Base-by-base conservation (phyloP, 2,113 vertebrate genomes). In the Leptobrachium ailaonicum region DNA sequence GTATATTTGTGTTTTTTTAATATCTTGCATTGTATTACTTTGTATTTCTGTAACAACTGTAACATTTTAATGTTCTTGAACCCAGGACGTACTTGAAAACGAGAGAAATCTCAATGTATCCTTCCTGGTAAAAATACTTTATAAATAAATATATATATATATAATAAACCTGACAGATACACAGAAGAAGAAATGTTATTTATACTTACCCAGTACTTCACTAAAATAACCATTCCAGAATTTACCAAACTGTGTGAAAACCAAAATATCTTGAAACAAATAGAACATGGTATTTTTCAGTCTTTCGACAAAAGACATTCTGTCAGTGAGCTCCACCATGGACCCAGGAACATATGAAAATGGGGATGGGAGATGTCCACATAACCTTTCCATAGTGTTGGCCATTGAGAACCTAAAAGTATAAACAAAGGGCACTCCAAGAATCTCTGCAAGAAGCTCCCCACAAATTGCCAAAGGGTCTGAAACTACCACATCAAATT, bases 251-350 rank as follows among this genome's bases (percentile, higher is more conserved):
- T 82, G 0, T 0, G 11, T 43, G 79, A 86, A 85, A 1, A 87
- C 87, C 0, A 42, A 0, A 0, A 87, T 62, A 44, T 89, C 86
- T 32, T 86, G 85, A 1, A 43, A 1, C 2, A 75, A 0, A 0
- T 90, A 86, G 32, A 68, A 2, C 0, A 91, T 0, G 20, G 83
- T 2, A 69, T 92, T 94, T 82, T 80, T 84, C 1, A 89, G 11
- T 58, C 88, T 89, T 76, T 94, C 86, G 40, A 63, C 10, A 70
- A 93, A 94, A 63, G 80, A 85, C 90, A 92, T 90, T 4, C 44
- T 84, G 32, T 94, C 90, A 20, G 75, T 88, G 32, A 90, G 78
- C 32, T 58, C 10, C 9, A 72, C 85, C 1, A 82, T 0, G n/a
- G 50, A 0, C 0, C 84, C 66, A 60, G 91, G 90, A 7, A 91